Conservation (phyloP, 2,888 invertebrate genomes). For the Agrochola litura region DNA sequence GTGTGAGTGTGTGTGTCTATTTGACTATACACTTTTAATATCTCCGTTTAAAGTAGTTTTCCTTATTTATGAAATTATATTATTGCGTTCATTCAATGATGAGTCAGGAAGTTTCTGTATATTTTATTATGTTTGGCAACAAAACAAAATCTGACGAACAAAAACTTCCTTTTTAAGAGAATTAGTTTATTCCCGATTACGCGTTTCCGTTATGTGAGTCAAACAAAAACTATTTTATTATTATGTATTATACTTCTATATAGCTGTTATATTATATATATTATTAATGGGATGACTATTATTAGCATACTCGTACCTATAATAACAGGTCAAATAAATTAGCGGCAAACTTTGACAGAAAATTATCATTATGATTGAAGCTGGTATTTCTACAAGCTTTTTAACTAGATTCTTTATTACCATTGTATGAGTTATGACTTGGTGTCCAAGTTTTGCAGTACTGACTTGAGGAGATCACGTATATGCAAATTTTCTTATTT, state of each 20-base stretch:
- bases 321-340: conserved; percentile 19
- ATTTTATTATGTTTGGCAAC: conserved; percentile 2
- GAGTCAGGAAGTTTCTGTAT: not conserved
- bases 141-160: not conserved
- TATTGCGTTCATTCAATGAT: not conserved
- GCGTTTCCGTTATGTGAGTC: conserved; percentile 38
- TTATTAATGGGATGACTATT: not conserved
- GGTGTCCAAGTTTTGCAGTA: not conserved
- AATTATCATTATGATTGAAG: not conserved
- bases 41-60: not conserved
- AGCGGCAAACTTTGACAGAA: not conserved
- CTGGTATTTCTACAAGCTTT: not conserved
- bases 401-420: not conserved
- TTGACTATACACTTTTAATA: conserved; percentile 3
- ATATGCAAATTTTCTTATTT: not conserved
- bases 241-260: not conserved
- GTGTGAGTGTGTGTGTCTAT: not conserved
- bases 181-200: conserved; percentile 29
- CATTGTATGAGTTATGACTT: not conserved
- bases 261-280: not conserved
- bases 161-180: conserved; percentile 30
- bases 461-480: not conserved
- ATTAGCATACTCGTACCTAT: not conserved
- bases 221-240: not conserved
- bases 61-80: conserved; percentile 2